Evolutionary conservation across 2,797 vertebrate species (phyloP).

Genomic region (Limosa lapponica): DNA sequence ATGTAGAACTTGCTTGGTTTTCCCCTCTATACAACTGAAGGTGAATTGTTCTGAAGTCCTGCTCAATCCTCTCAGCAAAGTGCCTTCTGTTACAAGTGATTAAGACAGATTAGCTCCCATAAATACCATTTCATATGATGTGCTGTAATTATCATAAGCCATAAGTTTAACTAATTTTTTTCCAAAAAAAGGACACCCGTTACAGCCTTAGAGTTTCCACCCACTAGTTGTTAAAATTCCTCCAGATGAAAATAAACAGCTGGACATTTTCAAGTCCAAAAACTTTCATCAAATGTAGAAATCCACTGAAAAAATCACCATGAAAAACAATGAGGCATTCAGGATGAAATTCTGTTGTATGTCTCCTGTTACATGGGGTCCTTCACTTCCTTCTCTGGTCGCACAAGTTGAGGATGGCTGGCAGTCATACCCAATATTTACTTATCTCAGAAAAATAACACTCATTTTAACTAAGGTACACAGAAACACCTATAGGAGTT

Average conservation of each 20-base stretch:
- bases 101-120: neutral
- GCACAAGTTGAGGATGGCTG: neutral
- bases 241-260: neutral
- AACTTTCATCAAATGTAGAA: neutral
- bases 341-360: neutral
- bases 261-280: neutral
- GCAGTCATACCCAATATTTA: neutral
- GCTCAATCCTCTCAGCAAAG: neutral
- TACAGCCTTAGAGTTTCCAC: neutral
- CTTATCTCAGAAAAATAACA: neutral
- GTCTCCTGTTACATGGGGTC: neutral
- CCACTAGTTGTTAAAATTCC: neutral
- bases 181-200: neutral
- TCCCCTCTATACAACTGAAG: neutral
- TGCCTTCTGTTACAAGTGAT: neutral
- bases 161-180: conserved; percentile 3
- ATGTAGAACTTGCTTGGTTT: neutral
- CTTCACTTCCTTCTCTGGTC: neutral
- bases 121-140: neutral
- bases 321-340: neutral
- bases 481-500: neutral
- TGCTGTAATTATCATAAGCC: neutral
- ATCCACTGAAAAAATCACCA: neutral
- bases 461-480: neutral
- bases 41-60: conserved; percentile 15